Base-by-base conservation (phyloP, 2,888 invertebrate genomes). In the Eupithecia abbreviata region DNA sequence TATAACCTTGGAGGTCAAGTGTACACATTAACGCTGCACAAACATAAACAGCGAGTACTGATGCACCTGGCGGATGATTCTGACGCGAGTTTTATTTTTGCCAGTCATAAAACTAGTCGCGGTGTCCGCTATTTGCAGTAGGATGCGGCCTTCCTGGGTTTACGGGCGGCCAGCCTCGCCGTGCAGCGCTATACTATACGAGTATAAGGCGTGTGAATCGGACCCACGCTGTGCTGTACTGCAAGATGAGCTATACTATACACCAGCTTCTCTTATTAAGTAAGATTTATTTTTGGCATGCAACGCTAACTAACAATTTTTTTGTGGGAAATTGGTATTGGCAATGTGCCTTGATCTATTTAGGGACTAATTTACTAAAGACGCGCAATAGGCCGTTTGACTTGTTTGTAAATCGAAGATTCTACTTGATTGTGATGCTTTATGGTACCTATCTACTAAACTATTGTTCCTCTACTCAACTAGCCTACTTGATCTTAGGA, bases 121-220 rank as follows among this genome's bases (percentile, higher is more conserved):
- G 12, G 65, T 4, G 0, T 41, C 1, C 6, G 41, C 13, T 13
- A n/a, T 42, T 15, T 18, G 10, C 13, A 30, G n/a, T n/a, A 0
- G 49, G 49, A 73, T 68, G 12, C 42, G 18, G 18, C 42, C 67
- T 45, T 68, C 68, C 43, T 43, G 67, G 30, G 51, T 12, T 65
- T 65, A 41, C 65, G 13, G 41, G 65, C 41, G 41, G n/a, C 55
- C 18, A 3, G 55, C 55, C 30, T 4, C 5, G 41, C 41, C 13
- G 65, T 30, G 62, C 62, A 62, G 62, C 62, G 65, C 41, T 65
- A 41, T n/a, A 41, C 5, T 41, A 41, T 12, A 9, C 41, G 3
- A 0, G 41, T 41, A 65, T 13, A 30, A 30, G 65, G 41, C 65
- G 41, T 3, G 13, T 2, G 4, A 65, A 4, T 13, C n/a, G 12